Conservation (phyloP, 2,113 vertebrate genomes). For the Crypturellus undulatus region DNA sequence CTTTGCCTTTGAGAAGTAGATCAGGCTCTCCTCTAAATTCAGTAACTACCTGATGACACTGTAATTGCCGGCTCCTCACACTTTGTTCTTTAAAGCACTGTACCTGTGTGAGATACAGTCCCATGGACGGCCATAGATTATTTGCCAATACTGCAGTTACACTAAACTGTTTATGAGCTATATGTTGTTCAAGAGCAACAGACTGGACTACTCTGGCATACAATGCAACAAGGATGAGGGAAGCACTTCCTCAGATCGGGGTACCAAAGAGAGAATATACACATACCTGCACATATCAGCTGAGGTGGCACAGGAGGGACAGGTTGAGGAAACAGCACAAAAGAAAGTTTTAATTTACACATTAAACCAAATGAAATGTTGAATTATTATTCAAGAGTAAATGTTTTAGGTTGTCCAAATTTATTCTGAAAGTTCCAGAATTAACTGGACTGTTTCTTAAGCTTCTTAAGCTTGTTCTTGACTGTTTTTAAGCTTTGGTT, state of each 20-base stretch:
- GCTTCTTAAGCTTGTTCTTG: too few species aligned
- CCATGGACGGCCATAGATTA: background rate
- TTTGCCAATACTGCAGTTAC: background rate
- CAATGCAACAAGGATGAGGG: fast-evolving
- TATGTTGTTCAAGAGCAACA: background rate
- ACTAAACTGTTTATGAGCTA: background rate
- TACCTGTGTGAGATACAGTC: background rate
- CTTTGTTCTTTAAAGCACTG: background rate
- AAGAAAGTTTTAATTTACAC: background rate
- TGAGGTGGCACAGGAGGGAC: background rate
- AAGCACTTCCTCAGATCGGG: background rate
- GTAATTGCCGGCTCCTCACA: background rate
- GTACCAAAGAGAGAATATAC: background rate
- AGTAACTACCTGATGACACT: background rate
- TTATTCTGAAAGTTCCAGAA: background rate
- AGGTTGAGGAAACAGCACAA: background rate
- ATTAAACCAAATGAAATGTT: background rate
- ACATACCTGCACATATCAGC: background rate
- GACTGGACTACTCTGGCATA: fast-evolving
- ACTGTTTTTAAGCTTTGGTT: background rate
- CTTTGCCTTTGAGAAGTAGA: background rate
- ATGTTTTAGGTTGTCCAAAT: background rate
- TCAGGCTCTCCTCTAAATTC: background rate
- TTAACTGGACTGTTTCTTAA: background rate
- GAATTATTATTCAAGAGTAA: background rate